Percentiles rank a stretch among this genome's conserved stretches.
phyloP scores from a whole-genome alignment of 35 echinoderm and acorn worm genomes.

The Eucidaris tribuloides region DNA sequence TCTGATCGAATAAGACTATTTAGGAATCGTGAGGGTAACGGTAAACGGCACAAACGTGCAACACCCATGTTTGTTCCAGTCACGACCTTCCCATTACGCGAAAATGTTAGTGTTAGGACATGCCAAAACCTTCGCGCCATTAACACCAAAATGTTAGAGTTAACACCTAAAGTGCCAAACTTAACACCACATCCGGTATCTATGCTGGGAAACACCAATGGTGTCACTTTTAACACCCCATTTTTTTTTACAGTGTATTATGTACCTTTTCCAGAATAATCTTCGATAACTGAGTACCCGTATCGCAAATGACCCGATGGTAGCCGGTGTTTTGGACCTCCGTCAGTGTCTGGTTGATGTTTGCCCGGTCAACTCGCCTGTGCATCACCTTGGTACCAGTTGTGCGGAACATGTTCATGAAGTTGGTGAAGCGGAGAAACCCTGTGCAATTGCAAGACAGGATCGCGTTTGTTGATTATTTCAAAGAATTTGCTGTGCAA shows the following conservation, averaged over 20 bases:
- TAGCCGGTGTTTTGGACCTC: not conserved
- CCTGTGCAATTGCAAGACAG: no score
- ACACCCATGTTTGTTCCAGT: no score
- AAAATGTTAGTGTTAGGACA: no score
- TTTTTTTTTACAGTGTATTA: not conserved
- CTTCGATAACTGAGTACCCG: not conserved
- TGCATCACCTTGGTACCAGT: conserved; percentile 14
- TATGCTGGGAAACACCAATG: not conserved
- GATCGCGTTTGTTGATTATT: no score
- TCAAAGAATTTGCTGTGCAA: no score
- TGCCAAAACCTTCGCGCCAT: no score
- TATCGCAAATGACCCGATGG: conserved; percentile 29
- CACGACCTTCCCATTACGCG: no score
- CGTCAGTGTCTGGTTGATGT: not conserved
- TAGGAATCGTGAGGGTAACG: no score
- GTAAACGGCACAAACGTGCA: no score
- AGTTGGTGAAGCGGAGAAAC: conserved; percentile 24
- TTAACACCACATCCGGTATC: not conserved
- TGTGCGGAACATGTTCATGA: not conserved
- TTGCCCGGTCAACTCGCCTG: not conserved
- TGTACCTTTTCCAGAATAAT: conserved; percentile 20
- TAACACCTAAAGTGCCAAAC: no score
- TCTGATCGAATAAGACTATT: no score
- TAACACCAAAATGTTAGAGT: no score
- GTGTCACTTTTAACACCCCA: not conserved